Evolutionary conservation across 2,113 vertebrate genomes (phyloP).

Genomic region (Urocynchramus pylzowi): DNA sequence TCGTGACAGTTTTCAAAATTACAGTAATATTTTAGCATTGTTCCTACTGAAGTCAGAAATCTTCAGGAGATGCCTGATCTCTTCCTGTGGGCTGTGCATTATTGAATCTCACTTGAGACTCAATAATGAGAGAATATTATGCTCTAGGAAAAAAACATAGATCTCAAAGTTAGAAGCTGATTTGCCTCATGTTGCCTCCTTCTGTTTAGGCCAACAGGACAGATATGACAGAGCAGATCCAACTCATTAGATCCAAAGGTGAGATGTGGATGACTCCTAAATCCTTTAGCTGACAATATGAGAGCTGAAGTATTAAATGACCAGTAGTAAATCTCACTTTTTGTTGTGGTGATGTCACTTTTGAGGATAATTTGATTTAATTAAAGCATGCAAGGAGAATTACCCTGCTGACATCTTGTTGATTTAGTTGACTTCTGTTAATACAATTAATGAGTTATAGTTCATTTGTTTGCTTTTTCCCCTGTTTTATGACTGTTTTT

Average conservation of each 20-base stretch:
- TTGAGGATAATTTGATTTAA: neutral
- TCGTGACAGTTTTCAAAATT: slow-evolving; percentile 13
- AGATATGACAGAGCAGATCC: neutral
- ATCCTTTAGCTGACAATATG: neutral
- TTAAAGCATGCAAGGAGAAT: neutral
- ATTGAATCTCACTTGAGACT: neutral
- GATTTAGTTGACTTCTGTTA: neutral
- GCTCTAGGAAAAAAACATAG: neutral
- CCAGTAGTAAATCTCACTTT: neutral
- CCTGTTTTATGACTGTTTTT: neutral
- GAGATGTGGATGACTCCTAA: neutral
- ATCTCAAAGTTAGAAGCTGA: neutral
- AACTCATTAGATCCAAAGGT: neutral
- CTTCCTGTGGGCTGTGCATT: neutral
- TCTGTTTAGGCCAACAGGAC: neutral
- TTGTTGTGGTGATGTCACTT: neutral
- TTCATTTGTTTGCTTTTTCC: neutral
- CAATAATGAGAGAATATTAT: neutral
- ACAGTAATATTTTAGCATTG: neutral
- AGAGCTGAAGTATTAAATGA: neutral
- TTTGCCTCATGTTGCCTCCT: neutral
- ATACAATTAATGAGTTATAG: neutral
- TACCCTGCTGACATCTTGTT: neutral
- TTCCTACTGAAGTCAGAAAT: neutral
- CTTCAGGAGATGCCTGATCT: neutral